Base-by-base conservation (phyloP, 2,888 invertebrate species). In the Agriotes lineatus region DNA sequence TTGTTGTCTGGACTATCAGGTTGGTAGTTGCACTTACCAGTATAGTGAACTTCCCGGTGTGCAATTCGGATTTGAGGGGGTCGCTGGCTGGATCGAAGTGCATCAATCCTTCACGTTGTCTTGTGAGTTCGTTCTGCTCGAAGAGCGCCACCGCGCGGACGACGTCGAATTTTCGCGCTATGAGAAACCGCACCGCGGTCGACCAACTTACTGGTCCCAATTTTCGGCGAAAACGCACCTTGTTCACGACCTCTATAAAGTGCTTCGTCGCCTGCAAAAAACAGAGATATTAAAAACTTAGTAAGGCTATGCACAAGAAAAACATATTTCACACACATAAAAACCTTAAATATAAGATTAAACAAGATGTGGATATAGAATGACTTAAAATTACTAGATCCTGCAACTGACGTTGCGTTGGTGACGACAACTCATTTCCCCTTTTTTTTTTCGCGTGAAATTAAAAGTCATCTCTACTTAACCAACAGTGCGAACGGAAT, bases 41-140 rank as follows among this genome's bases (percentile, higher is more conserved):
- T 82, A 98, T 93, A 75, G 97, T 97, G 85, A 98, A 97, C 88
- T 98, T 98, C 76, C 96, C 96, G 64, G 97, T 96, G 79, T 91
- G 90, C 71, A 98, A 85, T 86, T 98, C 98, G 35, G 91, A 90
- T 80, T 91, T 90, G 57, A 98, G 88, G 0, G 95, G 95, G 79
- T 96, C 95, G 78, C 90, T 88, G 75, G 89, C 88, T 1, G 96
- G 93, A 84, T 97, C 92, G 78, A 98, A 93, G 78, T 91, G 88
- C 73, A 89, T 90, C 72, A 98, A 89, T 58, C 95, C 95, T 86
- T 98, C 97, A 72, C 93, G 89, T 71, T 92, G 89, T 72, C 97
- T 88, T 52, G 95, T 96, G 62, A 92, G 90, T 86, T 97, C 96
- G 85, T 98, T 97, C 81, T 96, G 95, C 78, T 95, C 91, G 85